phyloP scores from a whole-genome alignment of 2,888 invertebrate genomes.

The Hymenopus coronatus region DNA sequence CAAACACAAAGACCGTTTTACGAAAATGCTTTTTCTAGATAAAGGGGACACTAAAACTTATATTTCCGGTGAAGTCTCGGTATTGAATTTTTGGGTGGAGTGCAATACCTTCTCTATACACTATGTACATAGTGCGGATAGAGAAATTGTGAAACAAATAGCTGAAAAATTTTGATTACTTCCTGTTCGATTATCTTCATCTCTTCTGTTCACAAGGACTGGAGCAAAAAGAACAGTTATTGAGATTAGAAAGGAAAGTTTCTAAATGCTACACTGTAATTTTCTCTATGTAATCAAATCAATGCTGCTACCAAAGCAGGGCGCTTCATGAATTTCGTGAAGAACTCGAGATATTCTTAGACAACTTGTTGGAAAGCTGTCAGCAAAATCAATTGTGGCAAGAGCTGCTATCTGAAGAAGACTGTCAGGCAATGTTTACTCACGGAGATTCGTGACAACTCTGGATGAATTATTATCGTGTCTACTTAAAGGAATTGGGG shows the following conservation, averaged over 20 bases:
- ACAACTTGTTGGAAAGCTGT: not conserved
- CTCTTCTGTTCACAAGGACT: too few species aligned
- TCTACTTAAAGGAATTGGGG: not conserved
- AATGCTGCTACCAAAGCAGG: not conserved
- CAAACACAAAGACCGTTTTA: too few species aligned
- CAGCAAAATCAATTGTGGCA: not conserved
- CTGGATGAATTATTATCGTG: not conserved
- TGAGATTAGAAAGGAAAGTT: not conserved
- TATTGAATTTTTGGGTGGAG: too few species aligned
- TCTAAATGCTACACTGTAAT: not conserved
- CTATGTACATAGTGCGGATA: too few species aligned
- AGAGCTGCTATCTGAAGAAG: not conserved
- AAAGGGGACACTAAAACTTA: too few species aligned
- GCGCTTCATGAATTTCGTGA: not conserved
- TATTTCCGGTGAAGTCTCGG: too few species aligned
- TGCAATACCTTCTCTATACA: too few species aligned
- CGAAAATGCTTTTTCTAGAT: too few species aligned
- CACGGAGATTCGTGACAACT: not conserved
- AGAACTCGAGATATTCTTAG: not conserved
- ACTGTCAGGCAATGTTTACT: not conserved
- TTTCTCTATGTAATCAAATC: not conserved
- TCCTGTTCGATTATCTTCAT: too few species aligned
- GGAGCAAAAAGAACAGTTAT: not conserved
- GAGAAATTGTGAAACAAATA: too few species aligned
- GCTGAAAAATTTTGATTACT: too few species aligned